Base-by-base conservation (phyloP, 2,888 invertebrate species). In the Patella caerulea region DNA sequence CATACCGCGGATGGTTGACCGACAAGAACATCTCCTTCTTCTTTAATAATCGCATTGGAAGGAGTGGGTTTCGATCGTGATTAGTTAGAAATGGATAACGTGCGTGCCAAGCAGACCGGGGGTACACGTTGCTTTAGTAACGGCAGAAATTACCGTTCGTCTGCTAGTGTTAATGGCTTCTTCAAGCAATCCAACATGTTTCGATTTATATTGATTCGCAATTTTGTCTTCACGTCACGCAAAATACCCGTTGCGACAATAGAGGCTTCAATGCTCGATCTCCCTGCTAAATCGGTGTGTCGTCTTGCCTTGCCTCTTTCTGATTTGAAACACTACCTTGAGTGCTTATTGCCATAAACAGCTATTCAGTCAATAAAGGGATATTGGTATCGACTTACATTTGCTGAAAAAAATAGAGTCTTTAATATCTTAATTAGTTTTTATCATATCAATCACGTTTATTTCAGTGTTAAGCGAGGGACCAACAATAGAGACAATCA, bases 191-290 rank as follows among this genome's bases (percentile, higher is more conserved):
- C 24, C 65, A 24, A 65, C 65, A 65, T 65, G 65, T 65, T 65
- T 65, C 65, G 19, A 65, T 65, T 65, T 65, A 24, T 65, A 65
- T 65, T 65, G 65, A 65, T 65, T 65, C 65, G 19, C 65, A 19
- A 65, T 65, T 65, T 65, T 65, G 65, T 65, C 65, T 65, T 24
- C 65, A 24, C 65, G 65, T 65, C 65, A 65, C 65, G 65, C 65
- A 65, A 65, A 65, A 24, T 65, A 65, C 24, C 65, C 19, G 65
- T 65, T 24, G 19, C 19, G 24, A 65, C 65, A 65, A 65, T 65
- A 24, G 65, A 45, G 45, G 45, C 45, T 45, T 45, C 45, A 45
- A 45, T 45, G 45, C 45, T 45, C 45, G 45, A 45, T 45, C 45
- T 45, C 45, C 7, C 45, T 45, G 45, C 45, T 45, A 45, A 45